Base-by-base conservation (phyloP, 2,888 invertebrate species). In the Octonoba sinensis region DNA sequence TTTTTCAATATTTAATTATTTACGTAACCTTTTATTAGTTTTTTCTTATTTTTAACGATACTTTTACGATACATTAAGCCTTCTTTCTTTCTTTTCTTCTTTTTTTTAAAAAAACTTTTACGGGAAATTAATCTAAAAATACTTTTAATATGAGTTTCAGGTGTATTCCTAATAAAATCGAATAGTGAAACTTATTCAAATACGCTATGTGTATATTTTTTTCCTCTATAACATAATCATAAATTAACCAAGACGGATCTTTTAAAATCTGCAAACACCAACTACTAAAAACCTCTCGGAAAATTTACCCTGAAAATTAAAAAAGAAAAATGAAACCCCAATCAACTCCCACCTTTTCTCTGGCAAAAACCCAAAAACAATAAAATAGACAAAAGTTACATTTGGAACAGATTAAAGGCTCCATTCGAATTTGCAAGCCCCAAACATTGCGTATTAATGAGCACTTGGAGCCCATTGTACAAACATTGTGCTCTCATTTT, bases 381-480 rank as follows among this genome's bases (percentile, higher is more conserved):
- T 54, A 54, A 20, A 36, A 64, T 20, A 46, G 46, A 64, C 20
- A 46, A 27, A 62, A 62, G 27, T 62, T 36, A 62, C 27, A 36
- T 36, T 36, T 36, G 20, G 46, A 64, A 64, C 64, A 36, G 64
- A 64, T 64, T 64, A 64, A 64, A 46, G 64, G 64, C 13, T 36
- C 46, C 64, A 62, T 62, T 64, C 24, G 46, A 46, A 64, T 24
- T 36, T 18, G 46, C 13, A 46, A 44, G 46, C 20, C 15, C 46
- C 20, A 46, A 64, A 64, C 64, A 18, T n/a, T 46, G 64, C 20
- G 44, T 64, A 46, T 64, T 64, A 64, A 46, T n/a, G 20, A 54
- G 18, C n/a, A 54, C 54, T 54, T 54, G 18, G 54, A 54, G n/a
- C 54, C 20, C 54, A 54, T 54, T 54, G 64, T 36, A 46, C 46